Conservation (phyloP, 2,797 vertebrate genomes). For the Sebastes vulpes region DNA sequence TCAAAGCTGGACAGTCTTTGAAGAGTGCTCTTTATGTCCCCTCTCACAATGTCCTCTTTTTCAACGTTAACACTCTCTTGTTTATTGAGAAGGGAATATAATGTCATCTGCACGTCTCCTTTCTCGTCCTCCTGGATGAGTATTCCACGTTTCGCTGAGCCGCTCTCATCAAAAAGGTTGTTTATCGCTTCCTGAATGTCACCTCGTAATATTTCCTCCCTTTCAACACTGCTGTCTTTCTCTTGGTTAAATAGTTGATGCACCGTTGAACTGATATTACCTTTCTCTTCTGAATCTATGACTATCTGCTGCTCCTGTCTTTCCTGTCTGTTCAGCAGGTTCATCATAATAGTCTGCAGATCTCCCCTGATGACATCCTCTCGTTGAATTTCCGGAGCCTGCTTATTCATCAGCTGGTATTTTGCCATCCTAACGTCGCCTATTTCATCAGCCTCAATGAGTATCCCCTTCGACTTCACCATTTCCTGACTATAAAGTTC, state of each 20-base stretch:
- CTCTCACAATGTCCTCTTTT: conserved; percentile 87
- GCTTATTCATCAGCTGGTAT: conserved; percentile 92
- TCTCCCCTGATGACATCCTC: conserved; percentile 91
- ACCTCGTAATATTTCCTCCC: conserved; percentile 90
- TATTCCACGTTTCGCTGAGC: conserved; percentile 88
- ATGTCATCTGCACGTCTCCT: conserved; percentile 93
- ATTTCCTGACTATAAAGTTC: conserved; percentile 91
- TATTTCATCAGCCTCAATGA: conserved; percentile 93
- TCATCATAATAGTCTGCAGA: conserved; percentile 92
- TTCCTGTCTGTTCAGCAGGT: conserved; percentile 88
- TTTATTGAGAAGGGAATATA: conserved; percentile 94
- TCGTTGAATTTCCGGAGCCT: conserved; percentile 91
- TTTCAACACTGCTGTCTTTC: conserved; percentile 81
- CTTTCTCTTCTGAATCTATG: conserved; percentile 91
- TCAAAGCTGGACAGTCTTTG: conserved; percentile 85
- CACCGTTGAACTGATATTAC: conserved; percentile 89
- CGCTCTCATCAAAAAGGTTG: conserved; percentile 85
- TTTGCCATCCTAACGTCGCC: conserved; percentile 95
- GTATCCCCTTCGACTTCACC: conserved; percentile 90
- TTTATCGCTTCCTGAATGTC: conserved; percentile 92
- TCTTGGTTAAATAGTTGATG: conserved; percentile 90
- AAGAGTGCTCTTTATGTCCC: conserved; percentile 90
- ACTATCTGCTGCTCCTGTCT: conserved; percentile 81
- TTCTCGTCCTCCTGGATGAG: conserved; percentile 95
- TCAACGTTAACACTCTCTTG: conserved; percentile 74